A percentile compares a stretch with the other conserved stretches of the same genome.
Conservation (phyloP, 2,797 vertebrate species). For the Dendrocincla tyrannina region DNA sequence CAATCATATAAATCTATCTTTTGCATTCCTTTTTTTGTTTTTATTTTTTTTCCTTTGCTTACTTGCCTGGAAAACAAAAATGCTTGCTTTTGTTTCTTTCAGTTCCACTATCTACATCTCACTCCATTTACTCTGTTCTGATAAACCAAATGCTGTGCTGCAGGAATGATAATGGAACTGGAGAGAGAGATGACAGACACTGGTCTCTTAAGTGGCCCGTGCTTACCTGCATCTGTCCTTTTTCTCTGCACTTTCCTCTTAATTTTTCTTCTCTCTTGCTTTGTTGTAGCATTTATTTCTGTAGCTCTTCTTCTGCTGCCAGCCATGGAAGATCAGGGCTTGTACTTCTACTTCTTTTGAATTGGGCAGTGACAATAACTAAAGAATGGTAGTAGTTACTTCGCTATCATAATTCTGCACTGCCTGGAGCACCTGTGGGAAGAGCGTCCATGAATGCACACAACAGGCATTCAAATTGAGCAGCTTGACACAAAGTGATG, state of each 20-base stretch:
- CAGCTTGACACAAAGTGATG: background rate
- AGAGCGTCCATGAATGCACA: background rate
- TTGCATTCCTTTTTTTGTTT: background rate
- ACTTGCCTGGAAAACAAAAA: background rate
- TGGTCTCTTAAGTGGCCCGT: background rate
- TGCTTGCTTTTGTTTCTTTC: background rate
- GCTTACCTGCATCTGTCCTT: background rate
- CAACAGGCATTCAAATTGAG: background rate
- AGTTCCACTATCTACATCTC: background rate
- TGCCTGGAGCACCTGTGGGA: background rate
- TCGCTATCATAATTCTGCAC: background rate
- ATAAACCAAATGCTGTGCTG: background rate
- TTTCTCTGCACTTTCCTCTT: background rate
- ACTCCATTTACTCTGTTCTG: background rate
- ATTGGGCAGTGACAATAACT: background rate
- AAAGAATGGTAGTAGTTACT: background rate
- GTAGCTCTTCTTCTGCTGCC: background rate
- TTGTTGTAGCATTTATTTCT: background rate
- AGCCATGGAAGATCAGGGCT: background rate
- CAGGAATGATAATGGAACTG: background rate
- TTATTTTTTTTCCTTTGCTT: background rate
- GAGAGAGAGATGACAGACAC: background rate
- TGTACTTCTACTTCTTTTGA: background rate
- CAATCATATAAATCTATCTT: background rate
- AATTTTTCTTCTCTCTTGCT: background rate